Evolutionary conservation across 2,888 invertebrate species (phyloP), one percentile per base, ranked within the genome.

Genomic region (Tachina fera): DNA sequence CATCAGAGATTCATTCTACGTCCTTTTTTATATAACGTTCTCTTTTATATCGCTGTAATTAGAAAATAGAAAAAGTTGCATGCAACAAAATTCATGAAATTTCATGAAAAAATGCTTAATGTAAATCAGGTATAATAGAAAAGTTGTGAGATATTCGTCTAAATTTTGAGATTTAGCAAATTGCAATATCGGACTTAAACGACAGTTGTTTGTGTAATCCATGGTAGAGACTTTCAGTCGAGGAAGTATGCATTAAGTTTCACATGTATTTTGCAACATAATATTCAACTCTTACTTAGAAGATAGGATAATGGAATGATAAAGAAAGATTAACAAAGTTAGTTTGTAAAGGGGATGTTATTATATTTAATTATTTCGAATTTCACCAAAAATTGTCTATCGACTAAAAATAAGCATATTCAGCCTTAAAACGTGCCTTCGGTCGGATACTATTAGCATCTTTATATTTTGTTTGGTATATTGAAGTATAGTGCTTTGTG

Each of bases 101-200:
- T n/a, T n/a, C n/a, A n/a, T n/a, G n/a, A n/a, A n/a, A n/a, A n/a
- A n/a, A n/a, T n/a, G n/a, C n/a, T n/a, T n/a, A n/a, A n/a, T n/a
- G n/a, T n/a, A n/a, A n/a, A n/a, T n/a, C n/a, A n/a, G n/a, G n/a
- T n/a, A n/a, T n/a, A n/a, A n/a, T 51, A 49, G 39, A 22, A 31
- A 41, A 58, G 45, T 31, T 71, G 8, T 49, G 39, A 67, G 51
- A 39, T 39, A 49, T 39, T 67, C 45, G 72, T 45, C 2, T 45
- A 60, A 49, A 56, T 47, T 11, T 71, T 80, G 80, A 84, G 80
- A 78, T 82, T 86, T 61, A 74, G 83, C 83, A 84, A 84, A 58
- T 75, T 58, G 70, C 86, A 86, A 75, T 65, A 81, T 72, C 51
- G 39, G 63, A 86, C 86, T 86, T 81, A 81, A 74, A 58, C 58